Percentiles rank a stretch among this genome's conserved stretches.
Conservation (phyloP, 2,797 vertebrate genomes). For the Sebastes hubbsi region DNA sequence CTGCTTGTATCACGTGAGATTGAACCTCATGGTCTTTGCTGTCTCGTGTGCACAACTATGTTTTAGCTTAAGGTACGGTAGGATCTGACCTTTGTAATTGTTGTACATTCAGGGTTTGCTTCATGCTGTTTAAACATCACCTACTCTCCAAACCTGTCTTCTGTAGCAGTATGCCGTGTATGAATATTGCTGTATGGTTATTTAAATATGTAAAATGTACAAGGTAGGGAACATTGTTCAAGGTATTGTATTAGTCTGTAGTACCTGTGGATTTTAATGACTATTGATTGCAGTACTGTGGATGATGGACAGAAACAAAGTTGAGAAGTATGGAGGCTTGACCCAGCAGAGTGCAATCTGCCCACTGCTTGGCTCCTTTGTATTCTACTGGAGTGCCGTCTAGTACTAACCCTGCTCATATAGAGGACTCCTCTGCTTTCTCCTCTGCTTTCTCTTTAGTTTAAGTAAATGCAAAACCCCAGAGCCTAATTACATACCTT, state of each 20-base stretch:
- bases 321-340: background rate
- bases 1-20: background rate
- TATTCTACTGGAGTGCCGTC: background rate
- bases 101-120: constrained; percentile 11
- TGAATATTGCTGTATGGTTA: constrained; percentile 43
- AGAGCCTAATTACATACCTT: constrained; percentile 4
- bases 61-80: background rate
- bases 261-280: constrained; percentile 1
- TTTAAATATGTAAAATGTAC: constrained; percentile 29
- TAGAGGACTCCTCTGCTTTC: constrained; percentile 2
- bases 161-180: constrained; percentile 75
- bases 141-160: constrained; percentile 27
- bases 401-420: background rate
- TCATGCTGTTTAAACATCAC: constrained; percentile 2
- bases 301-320: constrained; percentile 4
- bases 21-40: background rate
- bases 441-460: background rate
- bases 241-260: constrained; percentile 1
- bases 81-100: background rate
- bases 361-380: constrained; percentile 1
- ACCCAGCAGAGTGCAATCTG: background rate
- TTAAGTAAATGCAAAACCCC: constrained; percentile 5
- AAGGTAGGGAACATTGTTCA: constrained; percentile 1
- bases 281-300: background rate
- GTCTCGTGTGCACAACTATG: background rate